These are phyloP conservation scores for Dendrolimus houi DNA, from an alignment of 2,888 invertebrate genomes.

Conservation along the genomic window DNA sequence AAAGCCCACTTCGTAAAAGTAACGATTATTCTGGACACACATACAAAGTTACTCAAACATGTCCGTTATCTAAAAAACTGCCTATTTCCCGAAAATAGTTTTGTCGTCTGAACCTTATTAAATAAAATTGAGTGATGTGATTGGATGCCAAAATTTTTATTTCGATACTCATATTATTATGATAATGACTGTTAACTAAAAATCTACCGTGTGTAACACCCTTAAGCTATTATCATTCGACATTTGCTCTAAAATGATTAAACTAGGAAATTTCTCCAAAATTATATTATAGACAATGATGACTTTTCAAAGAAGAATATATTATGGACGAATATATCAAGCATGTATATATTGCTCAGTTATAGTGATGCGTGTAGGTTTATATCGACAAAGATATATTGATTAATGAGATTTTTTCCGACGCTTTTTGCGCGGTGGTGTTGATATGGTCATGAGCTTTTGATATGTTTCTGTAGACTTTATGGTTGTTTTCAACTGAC, in stretches of 20 bases:
- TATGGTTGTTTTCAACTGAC: conserved; percentile 16
- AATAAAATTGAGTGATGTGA: too few species aligned
- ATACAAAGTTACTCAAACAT: too few species aligned
- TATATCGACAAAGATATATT: conserved; percentile 5
- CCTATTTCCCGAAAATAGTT: too few species aligned
- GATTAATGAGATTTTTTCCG: conserved; percentile 4
- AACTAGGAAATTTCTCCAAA: neutral
- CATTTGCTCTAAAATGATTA: conserved; percentile 1
- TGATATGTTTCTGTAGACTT: conserved; percentile 6
- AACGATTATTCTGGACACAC: too few species aligned
- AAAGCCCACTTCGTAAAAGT: too few species aligned
- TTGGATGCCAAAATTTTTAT: too few species aligned
- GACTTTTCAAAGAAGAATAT: conserved; percentile 12
- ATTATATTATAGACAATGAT: conserved; percentile 4
- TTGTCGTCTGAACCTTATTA: too few species aligned
- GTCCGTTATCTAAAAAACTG: too few species aligned
- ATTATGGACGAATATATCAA: conserved; percentile 16
- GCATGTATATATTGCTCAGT: conserved; percentile 53
- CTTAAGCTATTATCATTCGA: neutral
- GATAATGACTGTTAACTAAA: neutral
- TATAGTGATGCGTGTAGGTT: conserved; percentile 31
- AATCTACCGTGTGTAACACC: neutral
- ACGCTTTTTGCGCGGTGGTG: conserved; percentile 13
- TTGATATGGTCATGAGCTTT: conserved; percentile 3
- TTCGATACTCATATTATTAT: too few species aligned